Conservation (phyloP, 2,113 vertebrate genomes). For the Percopsis transmontana region DNA sequence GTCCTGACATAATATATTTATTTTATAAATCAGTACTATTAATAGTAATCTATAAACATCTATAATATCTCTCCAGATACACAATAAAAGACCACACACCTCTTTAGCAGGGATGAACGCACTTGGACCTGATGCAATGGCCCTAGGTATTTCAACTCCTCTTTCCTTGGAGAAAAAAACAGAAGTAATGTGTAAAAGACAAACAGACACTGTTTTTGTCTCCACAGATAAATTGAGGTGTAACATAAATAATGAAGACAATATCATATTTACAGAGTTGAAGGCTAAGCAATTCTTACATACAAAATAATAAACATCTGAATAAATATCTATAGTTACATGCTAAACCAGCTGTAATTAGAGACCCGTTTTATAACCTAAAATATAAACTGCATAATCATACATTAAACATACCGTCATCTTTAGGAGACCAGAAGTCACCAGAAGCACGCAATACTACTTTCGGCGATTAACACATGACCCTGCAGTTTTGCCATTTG, state of each 20-base stretch:
- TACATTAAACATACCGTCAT: slow-evolving; percentile 56
- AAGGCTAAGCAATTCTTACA: too few relatives aligned
- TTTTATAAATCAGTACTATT: neutral
- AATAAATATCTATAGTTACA: too few relatives aligned
- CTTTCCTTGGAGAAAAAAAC: slow-evolving; percentile 53
- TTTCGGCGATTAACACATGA: neutral
- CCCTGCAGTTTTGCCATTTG: neutral
- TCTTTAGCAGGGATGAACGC: slow-evolving; percentile 73
- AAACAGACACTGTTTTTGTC: too few relatives aligned
- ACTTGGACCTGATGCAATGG: slow-evolving; percentile 70
- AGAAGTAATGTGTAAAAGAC: too few relatives aligned
- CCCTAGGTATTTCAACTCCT: slow-evolving; percentile 68
- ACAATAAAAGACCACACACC: slow-evolving; percentile 49
- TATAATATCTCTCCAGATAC: neutral
- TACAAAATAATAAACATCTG: too few relatives aligned
- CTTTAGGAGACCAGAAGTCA: neutral
- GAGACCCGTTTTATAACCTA: slow-evolving; percentile 30
- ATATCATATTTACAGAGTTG: too few relatives aligned
- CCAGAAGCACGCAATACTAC: neutral
- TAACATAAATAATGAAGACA: too few relatives aligned
- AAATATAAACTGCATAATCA: neutral
- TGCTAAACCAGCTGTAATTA: slow-evolving; percentile 24
- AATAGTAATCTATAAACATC: neutral
- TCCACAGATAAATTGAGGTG: neutral
- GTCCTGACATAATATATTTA: too few relatives aligned